Evolutionary conservation across 2,113 vertebrate genomes (phyloP), one percentile per base, ranked within the genome.

Genomic region (Scartelaos histophorus): DNA sequence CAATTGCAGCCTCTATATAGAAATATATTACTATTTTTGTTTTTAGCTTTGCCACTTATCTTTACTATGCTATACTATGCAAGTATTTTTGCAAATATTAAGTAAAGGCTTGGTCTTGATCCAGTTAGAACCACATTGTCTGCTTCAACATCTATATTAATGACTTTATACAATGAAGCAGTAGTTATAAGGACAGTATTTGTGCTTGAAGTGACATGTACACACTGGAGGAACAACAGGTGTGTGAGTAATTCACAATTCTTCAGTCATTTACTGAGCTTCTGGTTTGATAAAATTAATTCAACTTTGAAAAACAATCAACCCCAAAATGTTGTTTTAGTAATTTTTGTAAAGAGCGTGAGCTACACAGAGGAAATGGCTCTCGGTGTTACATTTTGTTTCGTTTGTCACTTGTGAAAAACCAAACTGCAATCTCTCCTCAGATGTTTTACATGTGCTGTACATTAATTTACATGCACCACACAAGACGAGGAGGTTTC

Each of bases 401-500:
- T 43, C 0, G 13, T 60, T 29, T 25, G 3, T 19, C 1, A 51
- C 16, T 1, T 51, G 25, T 16, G 13, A 34, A 61, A 61, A 13
- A 43, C 22, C 13, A 13, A 13, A 19, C 29, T 34, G 29, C 29
- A 9, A 16, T 17, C 9, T 62, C 60, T 19, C 29, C 25, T 62
- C 60, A 17, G 60, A 34, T 62, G 2, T 62, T 35, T 62, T 62
- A 62, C 60, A 62, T 62, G 21, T 56, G n/a, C 21, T 51, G 47
- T 51, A 25, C 57, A 7, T 62, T 15, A n/a, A 62, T 62, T 62
- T 62, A 62, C 60, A 62, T 62, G 29, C 13, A 19, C 29, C 7
- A 13, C 29, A 62, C 16, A 35, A 62, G 29, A 35, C 11, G 29
- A 22, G 17, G 29, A 22, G 66, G 22, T 5, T 67, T 62, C 6